Percentiles rank a stretch among this genome's conserved stretches.
These are phyloP conservation scores for Opisthocomus hoazin DNA, from an alignment of 2,113 vertebrate genomes.

Conservation along the genomic window DNA sequence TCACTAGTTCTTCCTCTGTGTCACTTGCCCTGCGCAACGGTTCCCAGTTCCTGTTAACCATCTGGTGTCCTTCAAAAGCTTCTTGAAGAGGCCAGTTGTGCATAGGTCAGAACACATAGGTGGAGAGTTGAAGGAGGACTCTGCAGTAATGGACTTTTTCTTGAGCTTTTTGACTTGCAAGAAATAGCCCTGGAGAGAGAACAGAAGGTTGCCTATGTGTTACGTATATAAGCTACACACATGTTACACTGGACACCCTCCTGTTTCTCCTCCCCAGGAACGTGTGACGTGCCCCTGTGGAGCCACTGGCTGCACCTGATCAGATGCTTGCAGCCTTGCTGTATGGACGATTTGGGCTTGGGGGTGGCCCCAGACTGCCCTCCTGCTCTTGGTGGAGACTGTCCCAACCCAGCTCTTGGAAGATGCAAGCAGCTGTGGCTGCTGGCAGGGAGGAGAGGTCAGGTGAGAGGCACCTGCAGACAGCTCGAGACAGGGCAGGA, in stretches of 20 bases:
- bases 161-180: background rate
- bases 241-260: background rate
- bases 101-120: background rate
- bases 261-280: background rate
- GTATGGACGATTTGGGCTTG: background rate
- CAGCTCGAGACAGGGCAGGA: background rate
- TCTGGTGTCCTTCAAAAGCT: background rate
- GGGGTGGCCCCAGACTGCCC: background rate
- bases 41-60: background rate
- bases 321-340: background rate
- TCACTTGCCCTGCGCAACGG: background rate
- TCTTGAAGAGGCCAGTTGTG: background rate
- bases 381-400: background rate
- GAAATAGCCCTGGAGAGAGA: background rate
- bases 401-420: background rate
- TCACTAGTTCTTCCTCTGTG: background rate
- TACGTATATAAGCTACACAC: background rate
- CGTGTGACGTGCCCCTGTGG: fast-evolving
- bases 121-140: background rate
- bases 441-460: background rate
- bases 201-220: background rate
- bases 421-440: background rate
- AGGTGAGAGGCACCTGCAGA: background rate
- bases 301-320: background rate
- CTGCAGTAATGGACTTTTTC: background rate